Evolutionary conservation across 2,797 vertebrate genomes (phyloP).

Genomic region (Platalea minor): DNA sequence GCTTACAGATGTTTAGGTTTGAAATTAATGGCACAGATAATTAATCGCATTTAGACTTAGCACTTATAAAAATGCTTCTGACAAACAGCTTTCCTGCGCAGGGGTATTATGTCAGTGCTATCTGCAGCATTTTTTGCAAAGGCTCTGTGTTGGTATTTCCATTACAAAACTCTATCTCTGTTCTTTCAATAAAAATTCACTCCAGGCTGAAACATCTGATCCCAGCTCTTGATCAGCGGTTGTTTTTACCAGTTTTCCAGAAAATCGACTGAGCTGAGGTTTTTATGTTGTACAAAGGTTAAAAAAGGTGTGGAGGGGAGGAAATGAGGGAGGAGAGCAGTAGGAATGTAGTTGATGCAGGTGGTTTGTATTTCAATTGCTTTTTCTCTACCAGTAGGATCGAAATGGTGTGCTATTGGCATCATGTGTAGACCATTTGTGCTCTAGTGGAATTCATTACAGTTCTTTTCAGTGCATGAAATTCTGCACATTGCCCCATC

Average conservation of each 20-base stretch:
- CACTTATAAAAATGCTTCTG: not conserved
- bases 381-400: not conserved
- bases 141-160: slow-evolving; percentile 6
- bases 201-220: slow-evolving; percentile 15
- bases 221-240: not conserved
- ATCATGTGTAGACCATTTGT: not conserved
- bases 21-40: not conserved
- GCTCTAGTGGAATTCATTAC: not conserved
- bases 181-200: slow-evolving; percentile 45
- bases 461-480: not conserved
- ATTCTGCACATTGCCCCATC: not conserved
- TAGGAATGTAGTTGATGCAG: not conserved
- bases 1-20: not conserved
- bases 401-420: not conserved
- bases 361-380: not conserved
- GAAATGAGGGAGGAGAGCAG: not conserved
- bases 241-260: slow-evolving; percentile 54
- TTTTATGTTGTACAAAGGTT: slow-evolving; percentile 38
- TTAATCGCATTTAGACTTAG: not conserved
- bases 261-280: slow-evolving; percentile 37
- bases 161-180: slow-evolving; percentile 10
- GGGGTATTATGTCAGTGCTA: not conserved
- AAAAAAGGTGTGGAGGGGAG: not conserved
- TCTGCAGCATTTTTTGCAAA: slow-evolving; percentile 7
- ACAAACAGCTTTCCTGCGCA: not conserved